These are phyloP conservation scores for Phataginus tricuspis DNA, from an alignment of 2,797 vertebrate species.

Conservation along the genomic window DNA sequence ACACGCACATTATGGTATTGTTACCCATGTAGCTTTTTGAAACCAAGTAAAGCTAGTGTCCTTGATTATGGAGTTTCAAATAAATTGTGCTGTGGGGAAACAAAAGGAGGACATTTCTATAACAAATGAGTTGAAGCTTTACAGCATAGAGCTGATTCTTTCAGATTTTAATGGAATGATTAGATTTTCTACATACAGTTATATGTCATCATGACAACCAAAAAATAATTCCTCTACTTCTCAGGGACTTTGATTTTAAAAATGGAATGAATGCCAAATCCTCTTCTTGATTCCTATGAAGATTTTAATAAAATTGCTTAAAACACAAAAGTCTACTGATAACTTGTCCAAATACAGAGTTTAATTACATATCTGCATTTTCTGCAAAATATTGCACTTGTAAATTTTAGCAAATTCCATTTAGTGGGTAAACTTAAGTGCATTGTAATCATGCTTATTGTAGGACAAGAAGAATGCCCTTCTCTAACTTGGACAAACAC, in stretches of 20 bases:
- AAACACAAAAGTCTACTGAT: neutral
- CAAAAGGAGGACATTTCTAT: neutral
- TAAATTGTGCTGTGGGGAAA: neutral
- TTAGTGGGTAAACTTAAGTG: neutral
- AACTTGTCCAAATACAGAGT: neutral
- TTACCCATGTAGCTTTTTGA: neutral
- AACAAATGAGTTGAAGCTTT: neutral
- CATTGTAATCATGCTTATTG: too few relatives aligned
- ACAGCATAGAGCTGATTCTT: neutral
- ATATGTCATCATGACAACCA: neutral
- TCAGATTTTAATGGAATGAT: neutral
- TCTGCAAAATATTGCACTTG: neutral
- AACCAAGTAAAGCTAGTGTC: neutral
- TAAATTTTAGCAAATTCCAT: neutral
- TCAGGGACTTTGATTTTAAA: constrained; percentile 4
- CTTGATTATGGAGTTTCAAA: neutral
- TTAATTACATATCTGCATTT: neutral
- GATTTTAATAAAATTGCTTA: neutral
- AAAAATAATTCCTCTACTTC: neutral
- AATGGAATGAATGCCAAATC: neutral
- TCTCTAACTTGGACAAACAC: neutral
- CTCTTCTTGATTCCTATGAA: neutral
- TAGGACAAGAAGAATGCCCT: neutral
- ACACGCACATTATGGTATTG: neutral
- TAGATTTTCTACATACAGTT: neutral